phyloP scores from a whole-genome alignment of 2,113 vertebrate species.

The Oryzias curvinotus region DNA sequence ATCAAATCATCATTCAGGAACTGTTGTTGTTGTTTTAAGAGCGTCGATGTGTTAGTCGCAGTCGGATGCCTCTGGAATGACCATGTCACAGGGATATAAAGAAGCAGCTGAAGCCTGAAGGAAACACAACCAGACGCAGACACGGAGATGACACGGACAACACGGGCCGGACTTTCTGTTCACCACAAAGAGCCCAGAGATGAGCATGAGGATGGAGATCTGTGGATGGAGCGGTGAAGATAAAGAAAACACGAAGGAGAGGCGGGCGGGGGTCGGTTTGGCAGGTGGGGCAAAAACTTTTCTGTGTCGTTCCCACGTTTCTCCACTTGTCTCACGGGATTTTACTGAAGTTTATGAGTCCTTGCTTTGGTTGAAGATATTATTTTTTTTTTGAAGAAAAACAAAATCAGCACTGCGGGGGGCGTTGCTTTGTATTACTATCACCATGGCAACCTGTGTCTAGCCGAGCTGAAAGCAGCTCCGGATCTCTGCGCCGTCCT shows the following conservation, averaged over 20 bases:
- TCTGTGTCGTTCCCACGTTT: background rate
- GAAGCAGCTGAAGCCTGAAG: conserved; percentile 32
- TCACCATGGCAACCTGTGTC: conserved; percentile 39
- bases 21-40: conserved; percentile 7
- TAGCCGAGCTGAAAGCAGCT: conserved; percentile 25
- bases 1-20: no score
- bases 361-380: background rate
- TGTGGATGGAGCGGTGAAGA: conserved; percentile 42
- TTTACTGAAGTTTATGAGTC: background rate
- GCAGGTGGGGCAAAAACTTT: conserved; percentile 22
- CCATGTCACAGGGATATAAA: conserved; percentile 29
- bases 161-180: conserved; percentile 22
- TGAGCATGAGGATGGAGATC: conserved; percentile 40
- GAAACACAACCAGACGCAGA: conserved; percentile 50
- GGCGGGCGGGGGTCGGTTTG: conserved; percentile 17
- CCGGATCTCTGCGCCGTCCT: conserved; percentile 12
- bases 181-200: conserved; percentile 30
- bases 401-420: conserved; percentile 18
- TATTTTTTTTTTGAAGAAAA: no score
- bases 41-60: conserved; percentile 35
- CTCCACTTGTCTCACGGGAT: background rate
- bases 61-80: conserved; percentile 47
- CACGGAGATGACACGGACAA: conserved; percentile 40
- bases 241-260: conserved; percentile 24
- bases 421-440: conserved; percentile 24